phyloP scores from a whole-genome alignment of 2,888 invertebrate species.

The Epinotia nisella region DNA sequence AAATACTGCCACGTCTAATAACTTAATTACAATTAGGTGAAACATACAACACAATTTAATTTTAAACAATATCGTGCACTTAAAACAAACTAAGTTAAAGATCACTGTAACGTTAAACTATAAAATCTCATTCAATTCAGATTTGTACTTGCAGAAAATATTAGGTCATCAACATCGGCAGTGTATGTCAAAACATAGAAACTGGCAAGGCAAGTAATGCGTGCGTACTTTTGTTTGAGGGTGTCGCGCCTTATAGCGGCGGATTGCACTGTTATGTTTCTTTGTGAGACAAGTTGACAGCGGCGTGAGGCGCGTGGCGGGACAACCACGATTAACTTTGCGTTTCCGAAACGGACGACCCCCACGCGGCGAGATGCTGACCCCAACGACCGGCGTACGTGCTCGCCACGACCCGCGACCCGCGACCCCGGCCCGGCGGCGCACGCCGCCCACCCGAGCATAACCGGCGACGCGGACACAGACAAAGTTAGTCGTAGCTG shows the following conservation, averaged over 20 bases:
- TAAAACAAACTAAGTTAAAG: constrained; percentile 81
- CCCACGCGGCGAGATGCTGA: constrained; percentile 49
- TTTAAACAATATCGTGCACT: constrained; percentile 83
- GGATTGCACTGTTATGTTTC: constrained; percentile 69
- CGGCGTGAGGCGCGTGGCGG: constrained; percentile 64
- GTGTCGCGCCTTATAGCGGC: constrained; percentile 58
- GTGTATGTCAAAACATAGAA: constrained; percentile 82
- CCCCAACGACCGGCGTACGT: constrained; percentile 7
- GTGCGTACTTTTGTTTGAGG: constrained; percentile 75
- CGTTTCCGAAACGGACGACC: constrained; percentile 62
- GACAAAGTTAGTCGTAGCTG: constrained; percentile 78
- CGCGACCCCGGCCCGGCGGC: constrained; percentile 1
- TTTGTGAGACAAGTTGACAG: constrained; percentile 81
- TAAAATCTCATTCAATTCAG: constrained; percentile 83
- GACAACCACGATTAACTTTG: constrained; percentile 69
- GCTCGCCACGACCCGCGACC: constrained; percentile 14
- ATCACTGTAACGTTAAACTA: constrained; percentile 82
- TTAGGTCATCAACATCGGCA: constrained; percentile 78
- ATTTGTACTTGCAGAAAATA: constrained; percentile 84
- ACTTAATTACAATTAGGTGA: constrained; percentile 80
- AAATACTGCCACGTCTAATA: constrained; percentile 80
- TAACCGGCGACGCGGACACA: constrained; percentile 51
- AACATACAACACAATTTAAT: constrained; percentile 82
- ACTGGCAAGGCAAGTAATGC: constrained; percentile 82
- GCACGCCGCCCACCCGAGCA: background rate